Evolutionary conservation across 2,113 vertebrate genomes (phyloP).

Genomic region (Melozone crissalis): DNA sequence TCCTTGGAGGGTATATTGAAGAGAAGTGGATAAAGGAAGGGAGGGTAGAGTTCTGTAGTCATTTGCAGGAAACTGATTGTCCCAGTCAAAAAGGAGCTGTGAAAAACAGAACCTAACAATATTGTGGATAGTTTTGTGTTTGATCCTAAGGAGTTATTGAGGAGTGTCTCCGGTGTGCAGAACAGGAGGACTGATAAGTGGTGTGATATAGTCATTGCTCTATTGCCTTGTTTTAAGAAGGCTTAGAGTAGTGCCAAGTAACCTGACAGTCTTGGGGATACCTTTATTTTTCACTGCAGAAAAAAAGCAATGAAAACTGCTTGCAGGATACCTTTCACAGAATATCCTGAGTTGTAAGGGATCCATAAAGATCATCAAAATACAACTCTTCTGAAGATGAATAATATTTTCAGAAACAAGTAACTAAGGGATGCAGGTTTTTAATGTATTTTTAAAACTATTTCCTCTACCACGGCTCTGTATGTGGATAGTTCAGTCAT

Average conservation of each 20-base stretch:
- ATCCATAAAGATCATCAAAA: background rate
- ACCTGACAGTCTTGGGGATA: background rate
- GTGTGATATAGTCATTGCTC: background rate
- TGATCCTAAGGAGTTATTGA: background rate
- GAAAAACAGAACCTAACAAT: background rate
- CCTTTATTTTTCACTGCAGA: background rate
- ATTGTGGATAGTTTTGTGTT: background rate
- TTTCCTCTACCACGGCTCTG: fast-evolving
- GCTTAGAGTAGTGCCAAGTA: background rate
- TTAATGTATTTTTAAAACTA: background rate
- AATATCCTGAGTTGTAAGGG: background rate
- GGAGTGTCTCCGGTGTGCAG: background rate
- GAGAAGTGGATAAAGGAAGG: background rate
- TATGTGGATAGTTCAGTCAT: background rate
- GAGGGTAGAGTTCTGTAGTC: background rate
- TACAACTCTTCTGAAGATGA: background rate
- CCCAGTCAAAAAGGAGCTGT: background rate
- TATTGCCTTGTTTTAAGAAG: background rate
- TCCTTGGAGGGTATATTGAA: background rate
- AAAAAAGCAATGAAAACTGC: background rate
- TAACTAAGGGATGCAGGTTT: background rate
- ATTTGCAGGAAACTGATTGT: background rate
- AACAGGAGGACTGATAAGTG: background rate
- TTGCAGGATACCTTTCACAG: background rate
- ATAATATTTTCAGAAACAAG: background rate